Evolutionary conservation across 2,888 invertebrate genomes (phyloP), one percentile per base, ranked within the genome.

Genomic region (Orthonevra nobilis): DNA sequence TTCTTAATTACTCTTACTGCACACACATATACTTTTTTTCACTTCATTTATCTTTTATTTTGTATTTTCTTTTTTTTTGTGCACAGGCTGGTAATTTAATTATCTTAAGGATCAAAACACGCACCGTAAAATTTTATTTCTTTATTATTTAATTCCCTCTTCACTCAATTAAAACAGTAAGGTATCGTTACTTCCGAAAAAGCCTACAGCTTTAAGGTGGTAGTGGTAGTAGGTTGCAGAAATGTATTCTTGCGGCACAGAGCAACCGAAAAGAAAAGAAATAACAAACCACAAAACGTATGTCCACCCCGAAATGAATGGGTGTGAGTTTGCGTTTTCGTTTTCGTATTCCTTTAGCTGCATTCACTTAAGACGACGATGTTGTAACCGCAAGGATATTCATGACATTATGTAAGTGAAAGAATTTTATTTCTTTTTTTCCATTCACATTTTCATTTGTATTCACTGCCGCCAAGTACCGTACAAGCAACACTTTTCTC

Each of bases 351-450:
- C n/a, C n/a, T n/a, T n/a, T n/a, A n/a, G n/a, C n/a, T n/a, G n/a
- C n/a, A n/a, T n/a, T n/a, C n/a, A n/a, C n/a, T n/a, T n/a, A n/a
- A n/a, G n/a, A n/a, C n/a, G 56, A 50, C 36, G 54, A 64, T 60
- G 38, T 66, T 58, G 68, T 40, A 69, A 64, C 58, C 46, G 50
- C 69, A 70, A 56, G 50, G 34, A 63, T 40, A 42, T 42, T 44
- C 42, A 63, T 34, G 38, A 70, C 46, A 68, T 77, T 77, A 77
- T 77, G 70, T 77, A 77, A 77, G 77, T 40, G 14, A 52, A 44
- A 23, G 23, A 38, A 34, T 7, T 40, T 52, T 44, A 23, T 42
- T 63, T 38, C 4, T 20, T 36, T 40, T 20, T 9, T 4, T 4
- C 3, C 2, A 9, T 14, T 58, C 30, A 5, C 38, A 23, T 19